Evolutionary conservation across 2,888 invertebrate species (phyloP), one percentile per base, ranked within the genome.

Genomic region (Leucoma salicis): DNA sequence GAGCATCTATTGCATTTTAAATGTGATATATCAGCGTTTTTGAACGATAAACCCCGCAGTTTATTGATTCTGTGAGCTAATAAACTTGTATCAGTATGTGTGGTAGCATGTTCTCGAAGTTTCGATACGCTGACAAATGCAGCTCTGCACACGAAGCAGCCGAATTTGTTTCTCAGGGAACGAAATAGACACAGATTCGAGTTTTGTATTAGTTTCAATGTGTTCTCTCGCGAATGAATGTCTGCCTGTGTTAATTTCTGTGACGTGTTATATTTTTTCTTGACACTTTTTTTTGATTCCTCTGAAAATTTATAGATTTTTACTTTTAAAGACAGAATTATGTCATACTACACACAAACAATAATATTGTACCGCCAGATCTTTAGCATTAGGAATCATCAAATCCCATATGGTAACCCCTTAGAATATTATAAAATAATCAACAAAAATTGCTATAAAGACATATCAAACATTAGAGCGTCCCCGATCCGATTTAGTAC

Each of bases 131-230:
- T 57, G 3, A 68, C 42, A 31, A 64, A 81, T 0, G 54, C 42
- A 2, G 64, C 54, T 24, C 53, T 57, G 50, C 83, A 83, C 11
- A 57, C 59, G 39, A 65, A 69, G 28, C 82, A 83, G 0, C 66
- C 59, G 46, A 66, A 78, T 52, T 73, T 77, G 0, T 67, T 73
- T 29, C 66, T 69, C 2, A 71, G 42, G 0, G 78, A 78, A 3
- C 62, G 69, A 49, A 81, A 81, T 0, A 78, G 48, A 31, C 76
- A 78, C 11, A 81, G 44, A 36, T 82, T 82, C 0, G 82, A 81
- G 35, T 81, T 70, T 12, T 65, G 46, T 8, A 79, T 48, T 0
- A 83, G 60, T 41, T 74, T 75, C 0, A 76, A 31, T 0, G 81
- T 70, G 52, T 81, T 78, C 14, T 72, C 64, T n/a, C 53, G 42